Percentiles rank a stretch among this genome's conserved stretches.
These are phyloP conservation scores for Danio jaintianensis DNA, from an alignment of 2,797 vertebrate species.

Conservation along the genomic window DNA sequence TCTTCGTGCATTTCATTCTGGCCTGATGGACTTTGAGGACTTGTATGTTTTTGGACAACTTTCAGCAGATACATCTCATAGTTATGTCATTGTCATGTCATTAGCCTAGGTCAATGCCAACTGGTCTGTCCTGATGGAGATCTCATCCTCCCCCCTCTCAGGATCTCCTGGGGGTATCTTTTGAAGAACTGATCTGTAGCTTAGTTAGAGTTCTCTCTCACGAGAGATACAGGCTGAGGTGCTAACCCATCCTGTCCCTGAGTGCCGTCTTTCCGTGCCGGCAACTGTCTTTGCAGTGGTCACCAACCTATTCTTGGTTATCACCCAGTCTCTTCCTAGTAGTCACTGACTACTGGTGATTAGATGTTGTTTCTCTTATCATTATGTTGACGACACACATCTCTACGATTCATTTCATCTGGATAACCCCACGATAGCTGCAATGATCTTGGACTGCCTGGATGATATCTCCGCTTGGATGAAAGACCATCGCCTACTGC, in stretches of 20 bases:
- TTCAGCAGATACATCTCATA: not conserved
- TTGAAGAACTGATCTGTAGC: not conserved
- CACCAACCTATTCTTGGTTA: conserved; percentile 15
- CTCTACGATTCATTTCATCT: too few relatives aligned
- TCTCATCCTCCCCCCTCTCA: conserved; percentile 15
- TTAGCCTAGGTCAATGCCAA: not conserved
- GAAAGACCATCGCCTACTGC: too few relatives aligned
- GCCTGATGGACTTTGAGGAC: conserved; percentile 12
- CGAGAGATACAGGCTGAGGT: not conserved
- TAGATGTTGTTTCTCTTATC: too few relatives aligned
- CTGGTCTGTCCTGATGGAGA: not conserved
- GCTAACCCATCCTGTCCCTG: not conserved
- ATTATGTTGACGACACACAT: too few relatives aligned
- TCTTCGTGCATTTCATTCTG: conserved; percentile 5
- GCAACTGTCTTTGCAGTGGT: conserved; percentile 7
- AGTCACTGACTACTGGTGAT: too few relatives aligned
- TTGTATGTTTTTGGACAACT: not conserved
- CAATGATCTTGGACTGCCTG: too few relatives aligned
- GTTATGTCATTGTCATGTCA: not conserved
- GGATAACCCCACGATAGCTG: too few relatives aligned
- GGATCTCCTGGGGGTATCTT: conserved; percentile 14
- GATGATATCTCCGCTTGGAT: too few relatives aligned
- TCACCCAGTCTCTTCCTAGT: too few relatives aligned
- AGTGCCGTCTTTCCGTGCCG: not conserved
- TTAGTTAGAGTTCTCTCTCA: not conserved